phyloP scores from a whole-genome alignment of 2,113 vertebrate species.

The Percina caprodes region DNA sequence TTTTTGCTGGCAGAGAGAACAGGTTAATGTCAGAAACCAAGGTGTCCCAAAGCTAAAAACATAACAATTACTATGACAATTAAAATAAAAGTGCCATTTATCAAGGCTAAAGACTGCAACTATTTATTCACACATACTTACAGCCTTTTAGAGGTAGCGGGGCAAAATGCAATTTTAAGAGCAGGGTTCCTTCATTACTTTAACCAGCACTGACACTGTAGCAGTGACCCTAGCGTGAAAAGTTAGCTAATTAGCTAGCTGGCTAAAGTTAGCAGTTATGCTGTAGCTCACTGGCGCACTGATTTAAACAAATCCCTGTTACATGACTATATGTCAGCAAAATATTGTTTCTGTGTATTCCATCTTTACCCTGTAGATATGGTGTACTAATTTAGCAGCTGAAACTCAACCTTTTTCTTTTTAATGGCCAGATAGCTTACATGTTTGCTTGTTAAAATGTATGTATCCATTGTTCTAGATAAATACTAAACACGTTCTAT shows the following conservation, averaged over 20 bases:
- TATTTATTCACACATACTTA: neutral
- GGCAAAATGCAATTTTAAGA: neutral
- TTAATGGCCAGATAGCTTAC: neutral
- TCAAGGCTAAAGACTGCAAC: neutral
- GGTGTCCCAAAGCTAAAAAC: neutral
- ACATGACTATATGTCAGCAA: neutral
- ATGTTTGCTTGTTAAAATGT: neutral
- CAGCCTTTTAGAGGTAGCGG: neutral
- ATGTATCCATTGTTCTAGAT: too few relatives aligned
- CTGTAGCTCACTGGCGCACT: too few relatives aligned
- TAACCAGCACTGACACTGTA: too few relatives aligned
- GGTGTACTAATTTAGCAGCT: neutral
- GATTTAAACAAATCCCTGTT: neutral
- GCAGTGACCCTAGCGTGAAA: neutral
- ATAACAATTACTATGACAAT: neutral
- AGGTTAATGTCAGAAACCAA: neutral
- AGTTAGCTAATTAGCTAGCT: neutral
- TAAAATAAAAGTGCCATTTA: neutral
- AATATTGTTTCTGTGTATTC: neutral
- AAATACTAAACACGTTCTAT: too few relatives aligned
- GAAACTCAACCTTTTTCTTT: neutral
- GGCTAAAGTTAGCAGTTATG: neutral
- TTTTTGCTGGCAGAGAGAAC: slow-evolving; percentile 87
- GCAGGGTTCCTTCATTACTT: neutral
- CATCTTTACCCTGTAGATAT: neutral